Evolutionary conservation across 2,888 invertebrate genomes (phyloP).

Genomic region (Cephalotes varians): DNA sequence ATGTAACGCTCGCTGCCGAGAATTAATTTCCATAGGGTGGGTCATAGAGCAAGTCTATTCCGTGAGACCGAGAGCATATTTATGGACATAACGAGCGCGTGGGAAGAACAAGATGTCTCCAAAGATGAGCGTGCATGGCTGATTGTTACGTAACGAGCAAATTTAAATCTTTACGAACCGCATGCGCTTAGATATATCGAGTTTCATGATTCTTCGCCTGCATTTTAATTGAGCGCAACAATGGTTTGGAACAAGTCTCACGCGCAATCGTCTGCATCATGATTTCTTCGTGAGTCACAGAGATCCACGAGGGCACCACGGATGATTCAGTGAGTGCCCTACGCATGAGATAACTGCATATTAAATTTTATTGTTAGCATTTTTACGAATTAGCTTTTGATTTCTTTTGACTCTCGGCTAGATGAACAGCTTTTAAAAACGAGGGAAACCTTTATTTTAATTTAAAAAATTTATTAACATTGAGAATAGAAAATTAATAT

Average conservation of each 20-base stretch:
- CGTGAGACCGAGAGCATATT: conserved; percentile 69
- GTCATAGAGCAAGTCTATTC: background rate
- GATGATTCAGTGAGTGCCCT: conserved; percentile 41
- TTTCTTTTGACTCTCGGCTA: background rate
- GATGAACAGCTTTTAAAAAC: background rate
- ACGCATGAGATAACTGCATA: background rate
- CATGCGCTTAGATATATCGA: conserved; percentile 44
- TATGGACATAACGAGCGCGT: conserved; percentile 72
- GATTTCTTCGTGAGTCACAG: conserved; percentile 27
- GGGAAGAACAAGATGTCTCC: conserved; percentile 64
- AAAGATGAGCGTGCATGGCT: conserved; percentile 47
- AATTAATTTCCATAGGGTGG: conserved; percentile 50
- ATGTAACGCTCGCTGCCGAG: conserved; percentile 26
- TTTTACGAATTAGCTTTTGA: background rate
- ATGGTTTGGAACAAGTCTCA: conserved; percentile 34
- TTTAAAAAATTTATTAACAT: background rate
- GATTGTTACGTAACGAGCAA: conserved; percentile 65
- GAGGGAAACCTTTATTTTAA: background rate
- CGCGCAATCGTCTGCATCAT: conserved; percentile 28
- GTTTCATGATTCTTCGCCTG: conserved; percentile 60
- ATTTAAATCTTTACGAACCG: conserved; percentile 59
- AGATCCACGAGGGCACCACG: background rate
- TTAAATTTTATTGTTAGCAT: conserved; percentile 27
- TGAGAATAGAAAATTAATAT: background rate
- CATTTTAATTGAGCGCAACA: conserved; percentile 66